Conservation (phyloP, 2,797 vertebrate species). For the Cryptoblepharus egeriae region DNA sequence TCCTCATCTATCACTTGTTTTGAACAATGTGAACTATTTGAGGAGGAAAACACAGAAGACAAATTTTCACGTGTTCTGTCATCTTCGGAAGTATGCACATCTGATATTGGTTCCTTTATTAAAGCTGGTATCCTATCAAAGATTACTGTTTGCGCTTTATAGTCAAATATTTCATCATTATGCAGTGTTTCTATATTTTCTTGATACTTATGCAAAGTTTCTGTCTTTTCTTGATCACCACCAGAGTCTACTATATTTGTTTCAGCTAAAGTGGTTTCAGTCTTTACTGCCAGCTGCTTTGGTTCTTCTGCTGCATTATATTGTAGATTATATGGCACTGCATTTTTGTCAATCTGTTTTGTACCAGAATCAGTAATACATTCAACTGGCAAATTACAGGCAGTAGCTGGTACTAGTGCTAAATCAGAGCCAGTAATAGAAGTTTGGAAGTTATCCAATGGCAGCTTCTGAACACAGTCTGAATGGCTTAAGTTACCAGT, state of each 20-base stretch:
- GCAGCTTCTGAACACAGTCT: slow-evolving; percentile 79
- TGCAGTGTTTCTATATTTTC: slow-evolving; percentile 43
- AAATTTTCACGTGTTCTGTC: slow-evolving; percentile 38
- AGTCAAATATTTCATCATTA: slow-evolving; percentile 28
- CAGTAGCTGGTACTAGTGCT: slow-evolving; percentile 64
- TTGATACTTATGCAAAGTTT: slow-evolving; percentile 40
- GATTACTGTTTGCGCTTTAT: slow-evolving; percentile 43
- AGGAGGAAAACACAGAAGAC: slow-evolving; percentile 42
- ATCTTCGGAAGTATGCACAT: slow-evolving; percentile 53
- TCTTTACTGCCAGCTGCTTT: slow-evolving; percentile 72
- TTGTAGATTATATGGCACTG: slow-evolving; percentile 47
- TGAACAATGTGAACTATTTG: neutral
- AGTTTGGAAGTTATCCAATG: slow-evolving; percentile 72
- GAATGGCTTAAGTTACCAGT: slow-evolving; percentile 80
- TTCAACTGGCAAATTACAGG: slow-evolving; percentile 33
- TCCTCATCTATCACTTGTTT: neutral
- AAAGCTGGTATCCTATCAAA: slow-evolving; percentile 30
- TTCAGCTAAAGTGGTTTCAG: neutral
- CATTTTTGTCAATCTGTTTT: slow-evolving; percentile 39
- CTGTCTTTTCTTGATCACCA: slow-evolving; percentile 39
- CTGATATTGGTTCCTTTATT: slow-evolving; percentile 37
- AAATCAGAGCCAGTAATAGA: slow-evolving; percentile 80
- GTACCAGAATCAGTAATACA: slow-evolving; percentile 12
- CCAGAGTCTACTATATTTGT: neutral
- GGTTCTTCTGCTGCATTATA: slow-evolving; percentile 38